phyloP scores from a whole-genome alignment of 2,113 vertebrate species.

The Lontra canadensis region DNA sequence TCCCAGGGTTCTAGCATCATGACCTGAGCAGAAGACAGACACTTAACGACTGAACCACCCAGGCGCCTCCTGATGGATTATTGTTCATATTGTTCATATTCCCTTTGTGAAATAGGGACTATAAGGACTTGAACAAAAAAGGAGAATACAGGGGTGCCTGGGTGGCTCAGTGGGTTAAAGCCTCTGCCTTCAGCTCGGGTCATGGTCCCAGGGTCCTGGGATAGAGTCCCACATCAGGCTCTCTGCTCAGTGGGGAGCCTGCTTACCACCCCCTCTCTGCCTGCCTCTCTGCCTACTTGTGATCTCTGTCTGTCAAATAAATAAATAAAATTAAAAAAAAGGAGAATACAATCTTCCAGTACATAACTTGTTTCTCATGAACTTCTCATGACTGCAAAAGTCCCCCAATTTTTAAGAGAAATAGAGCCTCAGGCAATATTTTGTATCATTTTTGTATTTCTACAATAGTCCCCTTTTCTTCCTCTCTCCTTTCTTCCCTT shows the following conservation, averaged over 20 bases:
- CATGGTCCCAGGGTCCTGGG: too few species aligned
- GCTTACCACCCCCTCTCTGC: too few species aligned
- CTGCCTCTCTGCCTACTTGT: too few species aligned
- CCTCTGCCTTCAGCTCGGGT: too few species aligned
- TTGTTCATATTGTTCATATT: constrained; percentile 57
- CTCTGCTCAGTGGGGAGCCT: too few species aligned
- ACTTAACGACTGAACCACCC: too few species aligned
- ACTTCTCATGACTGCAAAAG: constrained; percentile 65
- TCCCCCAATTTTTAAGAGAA: constrained; percentile 67
- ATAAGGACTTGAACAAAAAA: constrained; percentile 65
- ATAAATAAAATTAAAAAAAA: constrained; percentile 40
- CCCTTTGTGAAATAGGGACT: constrained; percentile 59
- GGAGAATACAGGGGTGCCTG: constrained; percentile 36
- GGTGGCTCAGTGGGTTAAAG: too few species aligned
- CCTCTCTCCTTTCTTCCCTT: constrained; percentile 35
- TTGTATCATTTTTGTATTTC: constrained; percentile 26
- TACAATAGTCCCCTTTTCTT: neutral
- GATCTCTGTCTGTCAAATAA: too few species aligned
- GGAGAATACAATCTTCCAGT: constrained; percentile 59
- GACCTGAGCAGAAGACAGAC: too few species aligned
- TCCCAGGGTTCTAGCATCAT: too few species aligned
- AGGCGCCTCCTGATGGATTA: constrained; percentile 47
- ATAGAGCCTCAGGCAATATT: constrained; percentile 34
- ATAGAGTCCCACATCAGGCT: too few species aligned
- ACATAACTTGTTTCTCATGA: constrained; percentile 37